Percentiles rank a stretch among this genome's conserved stretches.
Conservation (phyloP, 2,797 vertebrate species). For the Malacoctenus gilli region DNA sequence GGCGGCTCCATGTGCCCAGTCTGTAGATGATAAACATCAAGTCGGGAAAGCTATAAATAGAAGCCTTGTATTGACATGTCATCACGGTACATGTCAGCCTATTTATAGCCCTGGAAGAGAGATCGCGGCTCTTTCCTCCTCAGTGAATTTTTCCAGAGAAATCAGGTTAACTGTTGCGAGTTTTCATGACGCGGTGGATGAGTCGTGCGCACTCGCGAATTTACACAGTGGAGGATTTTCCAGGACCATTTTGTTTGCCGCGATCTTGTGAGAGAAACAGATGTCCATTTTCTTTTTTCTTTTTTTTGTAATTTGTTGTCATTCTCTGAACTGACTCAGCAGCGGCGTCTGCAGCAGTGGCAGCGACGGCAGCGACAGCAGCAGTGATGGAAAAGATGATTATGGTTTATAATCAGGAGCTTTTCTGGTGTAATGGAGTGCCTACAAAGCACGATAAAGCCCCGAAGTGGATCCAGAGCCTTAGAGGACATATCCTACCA, state of each 20-base stretch:
- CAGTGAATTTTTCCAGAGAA: neutral
- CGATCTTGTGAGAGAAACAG: constrained; percentile 26
- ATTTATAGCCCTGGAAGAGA: constrained; percentile 19
- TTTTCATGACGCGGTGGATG: neutral
- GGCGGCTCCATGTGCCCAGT: constrained; percentile 33
- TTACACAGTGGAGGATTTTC: neutral
- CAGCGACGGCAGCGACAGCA: constrained; percentile 1
- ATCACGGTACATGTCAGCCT: neutral
- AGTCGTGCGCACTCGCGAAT: neutral
- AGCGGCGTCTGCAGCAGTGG: constrained; percentile 15
- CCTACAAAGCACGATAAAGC: constrained; percentile 76
- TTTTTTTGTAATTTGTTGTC: constrained; percentile 49
- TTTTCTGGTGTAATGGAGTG: constrained; percentile 77
- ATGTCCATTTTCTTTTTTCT: constrained; percentile 38
- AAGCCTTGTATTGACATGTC: constrained; percentile 12
- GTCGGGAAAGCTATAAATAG: constrained; percentile 25
- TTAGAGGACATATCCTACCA: constrained; percentile 71
- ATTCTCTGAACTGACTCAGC: constrained; percentile 68
- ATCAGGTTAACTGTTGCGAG: constrained; percentile 2
- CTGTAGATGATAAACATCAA: constrained; percentile 24
- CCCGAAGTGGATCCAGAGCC: constrained; percentile 73
- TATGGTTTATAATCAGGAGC: constrained; percentile 76
- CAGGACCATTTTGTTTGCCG: constrained; percentile 6
- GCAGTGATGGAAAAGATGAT: constrained; percentile 68
- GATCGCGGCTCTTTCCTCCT: neutral